Conservation (phyloP, 2,113 vertebrate genomes). For the Pitta sordida region DNA sequence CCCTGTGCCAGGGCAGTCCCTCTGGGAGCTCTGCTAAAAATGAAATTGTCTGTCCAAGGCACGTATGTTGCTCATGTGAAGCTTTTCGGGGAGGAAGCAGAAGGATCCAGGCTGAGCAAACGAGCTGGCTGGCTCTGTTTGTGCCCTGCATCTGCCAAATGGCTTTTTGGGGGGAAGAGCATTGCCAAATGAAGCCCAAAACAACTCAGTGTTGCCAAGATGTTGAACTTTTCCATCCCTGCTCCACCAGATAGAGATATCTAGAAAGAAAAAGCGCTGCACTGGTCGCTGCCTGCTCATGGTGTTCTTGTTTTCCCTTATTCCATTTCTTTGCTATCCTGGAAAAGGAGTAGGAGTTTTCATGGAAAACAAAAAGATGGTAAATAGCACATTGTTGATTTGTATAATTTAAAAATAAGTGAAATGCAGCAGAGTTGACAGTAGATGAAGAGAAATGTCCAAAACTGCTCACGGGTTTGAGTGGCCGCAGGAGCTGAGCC, state of each 20-base stretch:
- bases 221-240: not conserved
- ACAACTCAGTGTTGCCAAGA: not conserved
- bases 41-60: not conserved
- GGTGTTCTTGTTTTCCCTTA: not conserved
- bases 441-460: not conserved
- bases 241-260: not conserved
- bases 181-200: not conserved
- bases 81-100: not conserved
- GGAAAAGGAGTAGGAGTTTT: not conserved
- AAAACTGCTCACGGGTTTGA: not conserved
- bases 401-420: not conserved
- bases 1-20: too few species aligned
- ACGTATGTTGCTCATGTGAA: rapidly evolving
- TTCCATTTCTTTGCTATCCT: too few species aligned
- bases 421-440: not conserved
- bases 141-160: not conserved
- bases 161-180: not conserved
- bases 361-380: not conserved
- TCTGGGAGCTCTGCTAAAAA: not conserved
- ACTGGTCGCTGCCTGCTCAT: rapidly evolving
- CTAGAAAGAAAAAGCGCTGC: rapidly evolving
- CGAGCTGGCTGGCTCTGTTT: not conserved
- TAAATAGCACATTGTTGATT: not conserved
- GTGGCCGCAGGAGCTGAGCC: not conserved
- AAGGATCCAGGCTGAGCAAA: not conserved